These are phyloP conservation scores for Muscidifurax raptorellus DNA, from an alignment of 1,140 invertebrate genomes.

Conservation along the genomic window DNA sequence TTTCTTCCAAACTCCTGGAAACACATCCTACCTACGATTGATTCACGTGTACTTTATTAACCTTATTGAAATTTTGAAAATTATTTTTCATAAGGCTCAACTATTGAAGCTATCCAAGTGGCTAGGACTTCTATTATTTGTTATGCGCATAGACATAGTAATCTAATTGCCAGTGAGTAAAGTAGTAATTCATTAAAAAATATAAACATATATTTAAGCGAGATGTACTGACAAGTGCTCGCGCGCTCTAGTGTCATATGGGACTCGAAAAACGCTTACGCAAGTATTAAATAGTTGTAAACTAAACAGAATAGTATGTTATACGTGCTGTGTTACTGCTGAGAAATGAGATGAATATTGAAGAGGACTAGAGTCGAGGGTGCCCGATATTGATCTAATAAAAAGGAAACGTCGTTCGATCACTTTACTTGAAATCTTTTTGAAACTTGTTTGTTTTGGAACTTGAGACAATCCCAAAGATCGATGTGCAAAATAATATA, in stretches of 20 bases:
- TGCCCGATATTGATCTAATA: not conserved
- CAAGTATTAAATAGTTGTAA: conserved; percentile 50
- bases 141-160: conserved; percentile 28
- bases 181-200: conserved; percentile 42
- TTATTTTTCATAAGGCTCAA: too few species aligned
- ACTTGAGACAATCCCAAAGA: conserved; percentile 33
- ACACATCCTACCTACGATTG: too few species aligned
- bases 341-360: conserved; percentile 23
- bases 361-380: not conserved
- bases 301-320: conserved; percentile 43
- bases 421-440: conserved; percentile 9
- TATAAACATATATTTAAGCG: conserved; percentile 29
- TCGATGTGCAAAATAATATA: conserved; percentile 2
- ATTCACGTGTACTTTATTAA: too few species aligned
- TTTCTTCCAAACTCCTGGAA: not conserved
- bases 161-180: conserved; percentile 13
- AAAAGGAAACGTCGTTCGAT: conserved; percentile 5
- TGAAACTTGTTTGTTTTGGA: not conserved
- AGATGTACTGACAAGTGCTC: conserved; percentile 7
- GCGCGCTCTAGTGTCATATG: conserved; percentile 37
- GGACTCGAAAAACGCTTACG: conserved; percentile 51
- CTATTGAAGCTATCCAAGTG: conserved; percentile 11
- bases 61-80: too few species aligned
- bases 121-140: conserved; percentile 20
- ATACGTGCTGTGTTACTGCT: conserved; percentile 44